Percentiles rank a stretch among this genome's conserved stretches.
phyloP scores from a whole-genome alignment of 2,888 invertebrate species.

The Urechis unicinctus region DNA sequence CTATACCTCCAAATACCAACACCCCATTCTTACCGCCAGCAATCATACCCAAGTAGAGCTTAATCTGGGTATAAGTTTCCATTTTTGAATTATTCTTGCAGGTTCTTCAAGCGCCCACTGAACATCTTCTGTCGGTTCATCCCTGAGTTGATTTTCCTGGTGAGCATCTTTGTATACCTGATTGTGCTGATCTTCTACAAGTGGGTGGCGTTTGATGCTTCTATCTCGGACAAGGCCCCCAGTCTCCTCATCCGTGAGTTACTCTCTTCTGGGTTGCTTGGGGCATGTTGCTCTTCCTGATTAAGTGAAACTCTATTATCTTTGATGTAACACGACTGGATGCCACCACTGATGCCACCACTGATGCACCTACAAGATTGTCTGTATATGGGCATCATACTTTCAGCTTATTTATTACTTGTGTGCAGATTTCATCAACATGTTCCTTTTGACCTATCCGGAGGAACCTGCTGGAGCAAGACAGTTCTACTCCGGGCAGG shows the following conservation, averaged over 20 bases:
- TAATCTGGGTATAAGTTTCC: neutral
- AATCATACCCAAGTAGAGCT: neutral
- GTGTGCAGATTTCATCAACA: constrained; percentile 46
- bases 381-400: too few species aligned
- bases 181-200: constrained; percentile 90
- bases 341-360: neutral
- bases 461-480: constrained; percentile 13
- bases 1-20: neutral
- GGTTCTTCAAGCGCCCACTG: constrained; percentile 60
- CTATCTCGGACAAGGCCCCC: constrained; percentile 73
- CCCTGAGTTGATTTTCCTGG: constrained; percentile 86
- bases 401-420: too few species aligned
- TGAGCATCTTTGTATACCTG: constrained; percentile 91
- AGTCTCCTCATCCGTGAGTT: constrained; percentile 74
- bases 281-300: too few species aligned
- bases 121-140: constrained; percentile 89
- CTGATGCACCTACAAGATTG: neutral
- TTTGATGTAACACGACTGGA: neutral
- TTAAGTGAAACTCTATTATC: neutral
- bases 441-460: constrained; percentile 46
- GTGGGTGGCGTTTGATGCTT: constrained; percentile 67
- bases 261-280: too few species aligned
- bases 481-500: constrained; percentile 23
- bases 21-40: too few species aligned
- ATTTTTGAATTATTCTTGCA: constrained; percentile 30